phyloP scores from a whole-genome alignment of 2,888 invertebrate genomes.

The Escarpia spicata region DNA sequence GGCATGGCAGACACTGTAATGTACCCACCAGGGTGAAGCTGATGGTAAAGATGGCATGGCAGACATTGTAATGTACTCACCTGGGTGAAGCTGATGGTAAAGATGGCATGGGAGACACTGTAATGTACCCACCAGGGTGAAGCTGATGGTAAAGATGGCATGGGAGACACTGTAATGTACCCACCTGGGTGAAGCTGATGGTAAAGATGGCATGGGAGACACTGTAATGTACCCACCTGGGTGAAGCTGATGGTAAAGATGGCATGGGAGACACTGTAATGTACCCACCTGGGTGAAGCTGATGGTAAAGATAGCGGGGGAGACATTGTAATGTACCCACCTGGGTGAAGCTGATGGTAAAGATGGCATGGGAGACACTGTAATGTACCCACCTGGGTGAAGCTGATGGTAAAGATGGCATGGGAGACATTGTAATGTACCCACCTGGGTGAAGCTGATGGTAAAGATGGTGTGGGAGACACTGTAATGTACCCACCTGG shows the following conservation, averaged over 20 bases:
- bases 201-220: not conserved
- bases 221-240: not conserved
- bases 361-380: conserved; percentile 40
- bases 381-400: not conserved
- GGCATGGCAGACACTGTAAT: not conserved
- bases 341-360: no score
- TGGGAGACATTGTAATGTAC: not conserved
- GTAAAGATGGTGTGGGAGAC: conserved; percentile 73
- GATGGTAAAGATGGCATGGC: conserved; percentile 72
- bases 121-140: no score
- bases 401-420: no score
- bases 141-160: no score
- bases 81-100: conserved; percentile 68
- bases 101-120: conserved; percentile 71
- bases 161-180: conserved; percentile 42
- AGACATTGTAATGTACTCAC: conserved; percentile 65
- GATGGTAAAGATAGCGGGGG: conserved; percentile 72
- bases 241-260: conserved; percentile 70
- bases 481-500: conserved; percentile 55
- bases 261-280: conserved; percentile 70
- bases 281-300: conserved; percentile 51
- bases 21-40: conserved; percentile 51
- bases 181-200: no score
- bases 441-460: conserved; percentile 61
- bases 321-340: conserved; percentile 50